Base-by-base conservation (phyloP, 23 tunicate genomes). In the Diplosoma virens region DNA sequence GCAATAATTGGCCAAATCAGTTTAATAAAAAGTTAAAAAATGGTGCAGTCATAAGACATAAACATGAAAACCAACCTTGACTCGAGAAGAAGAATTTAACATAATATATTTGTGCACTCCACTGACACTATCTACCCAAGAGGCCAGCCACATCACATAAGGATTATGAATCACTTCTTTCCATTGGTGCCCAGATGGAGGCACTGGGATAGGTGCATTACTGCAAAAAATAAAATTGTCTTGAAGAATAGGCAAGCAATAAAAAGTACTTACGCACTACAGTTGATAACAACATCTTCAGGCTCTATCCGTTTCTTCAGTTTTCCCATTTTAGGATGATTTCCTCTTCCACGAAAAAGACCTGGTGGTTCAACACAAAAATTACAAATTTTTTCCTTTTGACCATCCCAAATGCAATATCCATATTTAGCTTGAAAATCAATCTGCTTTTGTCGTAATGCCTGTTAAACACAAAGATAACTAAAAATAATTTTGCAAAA, bases 291-390 rank as follows among this genome's bases (percentile, higher is more conserved):
- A 59, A 88, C 77, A 22, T 88, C 84, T 23, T 88, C 82, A 4
- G 95, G 84, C 28, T 31, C 29, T 2, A 88, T 47, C 34, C 95
- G 34, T 32, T 68, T 73, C 37, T 88, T 88, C 48, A 88, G 22
- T 58, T 74, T 83, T 22, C 95, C 95, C 89, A 83, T 88, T 69
- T 88, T 88, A 7, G 95, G 95, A 64, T 88, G 95, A 24, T 88
- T 83, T 32, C 95, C 95, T 22, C 95, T 68, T 14, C 95, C 95
- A 6, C 74, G 30, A 33, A 88, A 88, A 30, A 88, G 33, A 1
- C 95, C 83, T 5, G 95, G 95, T 37, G 95, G 89, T 59, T 84
- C 95, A 0, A 88, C 37, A 0, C 80, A 23, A 67, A 88, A 88
- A 46, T 88, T 88, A 7, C 81, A 82, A 37, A 88, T 73, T 41